Evolutionary conservation across 2,113 vertebrate species (phyloP), one percentile per base, ranked within the genome.

Genomic region (Chrysochloris asiatica): DNA sequence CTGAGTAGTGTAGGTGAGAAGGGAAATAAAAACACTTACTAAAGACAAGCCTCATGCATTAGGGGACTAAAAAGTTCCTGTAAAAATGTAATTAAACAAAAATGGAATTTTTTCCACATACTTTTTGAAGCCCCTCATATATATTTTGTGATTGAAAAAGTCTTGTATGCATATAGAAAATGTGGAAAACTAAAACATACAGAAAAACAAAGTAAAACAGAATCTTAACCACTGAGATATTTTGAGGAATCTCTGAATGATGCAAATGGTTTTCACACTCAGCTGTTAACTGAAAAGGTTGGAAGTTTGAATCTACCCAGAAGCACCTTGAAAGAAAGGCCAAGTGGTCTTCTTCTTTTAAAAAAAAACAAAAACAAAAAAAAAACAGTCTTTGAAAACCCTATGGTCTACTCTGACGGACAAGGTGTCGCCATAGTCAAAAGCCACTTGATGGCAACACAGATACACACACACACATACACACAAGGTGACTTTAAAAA

Each of bases 1-100:
- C 47, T 96, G 47, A 91, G 93, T 63, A 90, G n/a, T 87, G 59
- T n/a, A 91, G 36, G 28, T 76, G 71, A 80, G 63, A 95, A 91
- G 61, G 19, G 85, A 94, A 79, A 87, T 5, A 73, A 0, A n/a
- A n/a, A n/a, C n/a, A 85, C n/a, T 48, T 92, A 89, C 17, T 86
- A 88, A 80, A 92, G 71, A 75, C 22, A 89, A 92, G 30, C 6
- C 9, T 77, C 90, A 63, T 33, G 54, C 6, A 56, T 22, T 21
- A 22, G 54, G 54, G 54, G 19, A 6, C 19, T 56, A 11, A 56
- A 56, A 56, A 56, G 24, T 22, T 56, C 19, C 14, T 22, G 24
- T 16, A 56, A 22, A 56, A 56, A n/a, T n/a, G n/a, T n/a, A n/a
- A n/a, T n/a, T n/a, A 56, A 56, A 56, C 7, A 22, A 56, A 56